These are phyloP conservation scores for Globodera ellingtonae DNA, from an alignment of 1,140 invertebrate species.

Conservation along the genomic window DNA sequence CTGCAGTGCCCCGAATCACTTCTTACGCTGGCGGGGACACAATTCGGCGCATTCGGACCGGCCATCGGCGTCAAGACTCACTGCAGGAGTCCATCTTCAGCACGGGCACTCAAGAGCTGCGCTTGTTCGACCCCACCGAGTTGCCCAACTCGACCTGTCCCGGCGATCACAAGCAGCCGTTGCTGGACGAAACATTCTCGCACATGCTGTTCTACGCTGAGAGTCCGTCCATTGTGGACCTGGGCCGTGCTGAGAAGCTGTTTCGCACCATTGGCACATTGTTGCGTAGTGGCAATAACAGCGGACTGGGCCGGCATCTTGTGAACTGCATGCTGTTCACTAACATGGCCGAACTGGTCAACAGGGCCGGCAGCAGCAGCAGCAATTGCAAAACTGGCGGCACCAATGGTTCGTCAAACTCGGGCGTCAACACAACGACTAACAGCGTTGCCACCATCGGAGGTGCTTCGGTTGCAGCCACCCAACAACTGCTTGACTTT, in stretches of 20 bases:
- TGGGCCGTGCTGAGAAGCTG: constrained; percentile 57
- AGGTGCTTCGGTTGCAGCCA: not conserved
- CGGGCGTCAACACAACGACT: not conserved
- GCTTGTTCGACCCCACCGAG: constrained; percentile 60
- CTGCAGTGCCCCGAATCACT: constrained; percentile 23
- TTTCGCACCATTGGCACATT: constrained; percentile 56
- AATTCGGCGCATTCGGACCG: constrained; percentile 57
- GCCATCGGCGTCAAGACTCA: constrained; percentile 61
- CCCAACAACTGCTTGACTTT: constrained; percentile 50
- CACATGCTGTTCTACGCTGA: constrained; percentile 64
- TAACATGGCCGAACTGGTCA: constrained; percentile 40
- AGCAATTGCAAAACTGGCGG: not conserved
- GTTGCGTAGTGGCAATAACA: constrained; percentile 35
- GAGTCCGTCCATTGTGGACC: constrained; percentile 59
- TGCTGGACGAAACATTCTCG: constrained; percentile 61
- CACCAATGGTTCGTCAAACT: not conserved
- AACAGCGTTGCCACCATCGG: not conserved
- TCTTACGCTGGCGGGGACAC: constrained; percentile 35
- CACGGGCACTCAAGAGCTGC: constrained; percentile 57
- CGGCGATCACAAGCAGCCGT: constrained; percentile 55
- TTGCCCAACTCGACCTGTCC: constrained; percentile 55
- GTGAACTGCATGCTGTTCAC: constrained; percentile 60
- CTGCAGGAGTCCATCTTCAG: constrained; percentile 62
- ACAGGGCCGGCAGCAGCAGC: not conserved
- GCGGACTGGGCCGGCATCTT: constrained; percentile 47